Conservation (phyloP, 2,797 vertebrate genomes). For the Mormyrus hasselquistii region DNA sequence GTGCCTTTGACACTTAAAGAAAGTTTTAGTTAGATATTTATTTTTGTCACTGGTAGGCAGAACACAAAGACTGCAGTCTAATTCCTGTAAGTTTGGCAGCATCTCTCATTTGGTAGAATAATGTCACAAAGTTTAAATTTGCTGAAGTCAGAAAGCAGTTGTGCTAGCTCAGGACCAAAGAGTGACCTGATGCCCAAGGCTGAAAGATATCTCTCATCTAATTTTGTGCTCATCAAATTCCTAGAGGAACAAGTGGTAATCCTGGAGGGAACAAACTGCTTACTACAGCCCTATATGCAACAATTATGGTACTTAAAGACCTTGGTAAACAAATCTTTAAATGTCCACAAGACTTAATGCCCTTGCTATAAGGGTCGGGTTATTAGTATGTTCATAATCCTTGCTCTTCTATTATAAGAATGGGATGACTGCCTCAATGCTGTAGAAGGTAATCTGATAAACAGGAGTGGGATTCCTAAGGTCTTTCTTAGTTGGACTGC, state of each 20-base stretch:
- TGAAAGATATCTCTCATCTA: not conserved
- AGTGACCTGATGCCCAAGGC: not conserved
- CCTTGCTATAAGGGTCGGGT: not conserved
- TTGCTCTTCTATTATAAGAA: not conserved
- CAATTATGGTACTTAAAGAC: not conserved
- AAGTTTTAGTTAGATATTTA: not conserved
- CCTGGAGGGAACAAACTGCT: not conserved
- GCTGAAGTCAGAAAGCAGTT: not conserved
- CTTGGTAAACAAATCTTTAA: not conserved
- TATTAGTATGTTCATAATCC: not conserved
- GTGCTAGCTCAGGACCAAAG: not conserved
- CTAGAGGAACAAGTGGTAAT: not conserved
- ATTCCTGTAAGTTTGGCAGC: not conserved
- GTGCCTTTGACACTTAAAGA: not conserved
- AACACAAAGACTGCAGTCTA: not conserved
- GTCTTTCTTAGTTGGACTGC: not conserved
- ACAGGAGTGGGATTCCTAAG: not conserved
- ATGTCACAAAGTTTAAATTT: not conserved
- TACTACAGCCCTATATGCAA: not conserved
- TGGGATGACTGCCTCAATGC: not conserved
- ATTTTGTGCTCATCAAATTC: not conserved
- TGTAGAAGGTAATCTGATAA: not conserved
- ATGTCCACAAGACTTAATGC: not conserved
- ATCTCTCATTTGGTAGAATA: not conserved
- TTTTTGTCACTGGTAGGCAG: not conserved